Conservation (phyloP, 2,888 invertebrate genomes). For the Prosapia bicincta region DNA sequence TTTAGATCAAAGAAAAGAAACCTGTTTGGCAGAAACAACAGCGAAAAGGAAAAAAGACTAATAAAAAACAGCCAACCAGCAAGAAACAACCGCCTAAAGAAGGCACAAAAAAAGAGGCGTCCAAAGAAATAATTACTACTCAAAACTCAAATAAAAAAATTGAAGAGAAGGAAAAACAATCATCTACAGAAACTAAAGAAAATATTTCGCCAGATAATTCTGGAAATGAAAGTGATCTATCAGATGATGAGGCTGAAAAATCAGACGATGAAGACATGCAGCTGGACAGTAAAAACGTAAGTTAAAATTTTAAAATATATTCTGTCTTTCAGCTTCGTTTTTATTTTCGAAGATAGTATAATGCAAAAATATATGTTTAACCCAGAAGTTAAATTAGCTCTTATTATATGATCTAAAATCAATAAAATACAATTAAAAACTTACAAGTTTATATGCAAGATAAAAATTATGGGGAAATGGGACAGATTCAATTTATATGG, state of each 20-base stretch:
- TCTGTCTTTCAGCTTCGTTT: no score
- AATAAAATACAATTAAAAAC: no score
- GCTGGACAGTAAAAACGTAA: constrained; percentile 45
- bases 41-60: constrained; percentile 62
- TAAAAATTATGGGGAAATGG: no score
- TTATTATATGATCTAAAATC: no score
- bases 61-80: constrained; percentile 48
- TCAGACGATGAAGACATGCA: constrained; percentile 53
- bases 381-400: no score
- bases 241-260: constrained; percentile 52
- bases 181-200: constrained; percentile 24
- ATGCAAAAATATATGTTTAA: no score
- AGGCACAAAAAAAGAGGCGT: constrained; percentile 41
- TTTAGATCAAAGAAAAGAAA: constrained; percentile 48
- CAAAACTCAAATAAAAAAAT: constrained; percentile 5
- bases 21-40: constrained; percentile 78
- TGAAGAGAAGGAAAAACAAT: constrained; percentile 28
- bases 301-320: no score
- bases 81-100: constrained; percentile 37
- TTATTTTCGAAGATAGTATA: no score
- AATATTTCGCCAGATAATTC: constrained; percentile 34
- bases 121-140: constrained; percentile 41
- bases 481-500: no score
- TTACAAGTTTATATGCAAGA: no score
- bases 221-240: constrained; percentile 52